These are phyloP conservation scores for Dascillus cervinus DNA, from an alignment of 2,888 invertebrate genomes.

Conservation along the genomic window DNA sequence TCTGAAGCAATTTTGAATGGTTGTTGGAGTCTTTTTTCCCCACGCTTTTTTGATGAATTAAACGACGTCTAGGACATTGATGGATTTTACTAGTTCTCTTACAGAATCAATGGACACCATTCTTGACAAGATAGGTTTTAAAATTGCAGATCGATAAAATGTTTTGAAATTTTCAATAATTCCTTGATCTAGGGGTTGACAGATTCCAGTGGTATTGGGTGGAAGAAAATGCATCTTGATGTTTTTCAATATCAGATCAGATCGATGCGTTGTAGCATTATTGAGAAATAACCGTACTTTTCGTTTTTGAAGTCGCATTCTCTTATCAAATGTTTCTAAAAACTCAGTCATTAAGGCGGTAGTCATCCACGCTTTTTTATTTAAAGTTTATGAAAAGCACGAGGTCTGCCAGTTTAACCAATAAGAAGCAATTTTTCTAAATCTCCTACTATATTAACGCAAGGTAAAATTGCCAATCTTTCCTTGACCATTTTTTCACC, in stretches of 20 bases:
- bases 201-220: constrained; percentile 11
- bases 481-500: constrained; percentile 26
- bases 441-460: constrained; percentile 22
- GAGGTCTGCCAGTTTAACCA: constrained; percentile 16
- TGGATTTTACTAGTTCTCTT: constrained; percentile 2
- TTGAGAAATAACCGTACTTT: constrained; percentile 14
- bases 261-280: constrained; percentile 10
- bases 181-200: constrained; percentile 13
- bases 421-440: constrained; percentile 19
- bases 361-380: constrained; percentile 18
- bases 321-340: constrained; percentile 9
- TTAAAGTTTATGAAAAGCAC: constrained; percentile 12
- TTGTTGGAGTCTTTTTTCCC: not conserved
- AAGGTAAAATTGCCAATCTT: constrained; percentile 21
- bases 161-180: constrained; percentile 10
- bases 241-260: constrained; percentile 6
- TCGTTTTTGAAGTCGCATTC: constrained; percentile 11
- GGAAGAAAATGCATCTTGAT: constrained; percentile 11
- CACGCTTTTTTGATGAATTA: constrained; percentile 2
- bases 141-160: constrained; percentile 2
- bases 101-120: constrained; percentile 3
- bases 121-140: constrained; percentile 5
- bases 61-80: constrained; percentile 2
- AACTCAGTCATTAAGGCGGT: constrained; percentile 13
- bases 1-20: no score